phyloP scores from a whole-genome alignment of 2,888 invertebrate species.

The Callosobruchus maculatus region DNA sequence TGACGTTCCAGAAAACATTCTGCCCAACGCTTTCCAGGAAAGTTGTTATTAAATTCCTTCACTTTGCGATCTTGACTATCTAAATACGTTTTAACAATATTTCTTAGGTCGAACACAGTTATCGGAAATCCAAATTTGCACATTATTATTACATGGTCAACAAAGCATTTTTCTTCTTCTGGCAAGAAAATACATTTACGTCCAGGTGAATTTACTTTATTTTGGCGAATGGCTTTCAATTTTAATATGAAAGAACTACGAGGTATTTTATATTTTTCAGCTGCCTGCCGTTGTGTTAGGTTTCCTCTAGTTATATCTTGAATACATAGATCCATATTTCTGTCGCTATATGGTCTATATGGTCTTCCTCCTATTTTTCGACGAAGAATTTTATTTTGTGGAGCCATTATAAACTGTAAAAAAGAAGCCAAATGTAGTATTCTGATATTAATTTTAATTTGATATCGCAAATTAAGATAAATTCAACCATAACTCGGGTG shows the following conservation, averaged over 20 bases:
- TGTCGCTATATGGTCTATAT: no score
- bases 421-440: no score
- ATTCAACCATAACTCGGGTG: no score
- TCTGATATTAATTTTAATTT: no score
- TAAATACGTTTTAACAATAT: conserved; percentile 8
- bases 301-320: no score
- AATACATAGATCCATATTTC: no score
- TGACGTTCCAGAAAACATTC: conserved; percentile 8
- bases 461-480: no score
- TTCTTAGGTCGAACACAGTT: conserved; percentile 5
- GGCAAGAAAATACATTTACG: conserved; percentile 9
- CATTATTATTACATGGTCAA: conserved; percentile 5
- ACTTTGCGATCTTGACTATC: conserved; percentile 5
- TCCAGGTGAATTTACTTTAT: conserved; percentile 6
- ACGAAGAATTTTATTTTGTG: no score
- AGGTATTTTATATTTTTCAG: conserved; percentile 8
- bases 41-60: conserved; percentile 7
- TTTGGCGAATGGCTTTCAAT: conserved; percentile 7
- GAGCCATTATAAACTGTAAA: no score
- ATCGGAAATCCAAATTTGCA: conserved; percentile 8
- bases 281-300: conserved; percentile 5
- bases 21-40: conserved; percentile 10
- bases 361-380: no score
- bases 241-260: conserved; percentile 8
- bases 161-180: conserved; percentile 8